Conservation (phyloP, 2,888 invertebrate species). For the Xanthorhoe designata region DNA sequence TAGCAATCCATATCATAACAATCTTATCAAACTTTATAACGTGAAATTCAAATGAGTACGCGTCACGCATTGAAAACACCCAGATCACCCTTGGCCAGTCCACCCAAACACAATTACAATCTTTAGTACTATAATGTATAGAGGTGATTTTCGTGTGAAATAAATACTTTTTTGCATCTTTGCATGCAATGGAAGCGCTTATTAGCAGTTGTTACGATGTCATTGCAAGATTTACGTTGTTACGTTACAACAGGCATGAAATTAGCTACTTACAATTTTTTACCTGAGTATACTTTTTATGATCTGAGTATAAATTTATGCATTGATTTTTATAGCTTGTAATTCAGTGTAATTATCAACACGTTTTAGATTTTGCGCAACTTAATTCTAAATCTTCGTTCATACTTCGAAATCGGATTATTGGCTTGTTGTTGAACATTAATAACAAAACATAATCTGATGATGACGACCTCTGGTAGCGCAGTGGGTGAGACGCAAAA, state of each 20-base stretch:
- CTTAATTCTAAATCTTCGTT: no score
- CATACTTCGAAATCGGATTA: no score
- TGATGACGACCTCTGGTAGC: no score
- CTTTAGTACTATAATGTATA: neutral
- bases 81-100: conserved; percentile 21
- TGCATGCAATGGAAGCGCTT: conserved; percentile 44
- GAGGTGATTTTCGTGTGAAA: conserved; percentile 15
- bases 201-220: conserved; percentile 49
- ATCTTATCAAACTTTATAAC: conserved; percentile 21
- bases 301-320: neutral
- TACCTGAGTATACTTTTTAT: neutral
- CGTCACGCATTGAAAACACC: conserved; percentile 38
- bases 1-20: neutral
- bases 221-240: conserved; percentile 42
- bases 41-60: conserved; percentile 34
- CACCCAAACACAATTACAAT: conserved; percentile 10
- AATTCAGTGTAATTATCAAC: neutral
- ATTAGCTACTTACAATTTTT: conserved; percentile 4
- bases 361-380: neutral
- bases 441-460: no score
- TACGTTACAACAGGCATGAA: conserved; percentile 4
- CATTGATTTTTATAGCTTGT: neutral
- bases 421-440: no score
- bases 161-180: conserved; percentile 28
- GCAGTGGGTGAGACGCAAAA: no score